Conservation (phyloP, 2,113 vertebrate genomes). For the Lagopus leucura region DNA sequence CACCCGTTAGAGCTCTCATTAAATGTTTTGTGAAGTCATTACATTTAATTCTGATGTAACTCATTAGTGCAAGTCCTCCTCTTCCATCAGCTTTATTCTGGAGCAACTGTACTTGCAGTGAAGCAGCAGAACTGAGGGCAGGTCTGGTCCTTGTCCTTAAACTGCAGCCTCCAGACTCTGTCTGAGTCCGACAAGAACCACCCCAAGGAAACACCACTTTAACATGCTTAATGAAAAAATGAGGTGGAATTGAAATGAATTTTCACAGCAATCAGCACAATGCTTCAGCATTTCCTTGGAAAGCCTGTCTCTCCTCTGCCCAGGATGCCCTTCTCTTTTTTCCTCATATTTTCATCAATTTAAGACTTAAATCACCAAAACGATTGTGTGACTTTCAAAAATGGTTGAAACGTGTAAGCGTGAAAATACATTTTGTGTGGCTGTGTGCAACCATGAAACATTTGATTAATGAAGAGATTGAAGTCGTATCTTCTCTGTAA, state of each 20-base stretch:
- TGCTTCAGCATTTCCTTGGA: neutral
- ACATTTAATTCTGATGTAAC: neutral
- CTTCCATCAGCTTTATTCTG: neutral
- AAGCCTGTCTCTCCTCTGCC: neutral
- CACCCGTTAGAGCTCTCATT: neutral
- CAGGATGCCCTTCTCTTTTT: conserved; percentile 15
- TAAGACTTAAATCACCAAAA: conserved; percentile 56
- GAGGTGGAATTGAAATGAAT: conserved; percentile 4
- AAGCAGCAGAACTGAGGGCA: neutral
- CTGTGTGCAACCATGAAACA: neutral
- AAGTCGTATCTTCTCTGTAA: neutral
- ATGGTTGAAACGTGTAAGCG: neutral
- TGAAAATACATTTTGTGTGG: conserved; percentile 56
- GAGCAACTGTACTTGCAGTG: neutral
- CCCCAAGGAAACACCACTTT: neutral
- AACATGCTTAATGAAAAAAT: neutral
- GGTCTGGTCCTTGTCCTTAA: neutral
- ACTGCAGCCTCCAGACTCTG: neutral
- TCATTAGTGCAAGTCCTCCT: neutral
- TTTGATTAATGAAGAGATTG: conserved; percentile 50
- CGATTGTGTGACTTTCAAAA: conserved; percentile 51
- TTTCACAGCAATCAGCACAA: conserved; percentile 28
- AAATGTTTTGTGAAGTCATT: neutral
- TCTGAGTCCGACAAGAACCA: neutral
- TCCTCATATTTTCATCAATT: conserved; percentile 30